Evolutionary conservation across 30 jellyfish, hydroid and myxozoan species (phyloP), one percentile per base, ranked within the genome.

Genomic region (Pelagia noctiluca): DNA sequence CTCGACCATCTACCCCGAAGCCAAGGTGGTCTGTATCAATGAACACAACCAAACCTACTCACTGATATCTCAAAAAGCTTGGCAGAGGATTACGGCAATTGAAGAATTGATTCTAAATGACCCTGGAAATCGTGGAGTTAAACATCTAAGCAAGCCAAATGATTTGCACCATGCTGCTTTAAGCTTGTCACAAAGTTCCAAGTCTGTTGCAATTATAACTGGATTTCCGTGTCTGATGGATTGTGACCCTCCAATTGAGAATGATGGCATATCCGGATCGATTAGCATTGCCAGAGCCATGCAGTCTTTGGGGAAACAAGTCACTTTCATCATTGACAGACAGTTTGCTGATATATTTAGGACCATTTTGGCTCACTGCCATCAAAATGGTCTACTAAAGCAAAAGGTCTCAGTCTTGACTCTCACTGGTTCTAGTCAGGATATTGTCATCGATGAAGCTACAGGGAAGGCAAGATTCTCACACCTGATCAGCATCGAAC

Each of bases 241-340:
- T 31, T 36, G 26, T 12, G 64, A 35, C 2, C 96, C 96, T 25
- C 63, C 85, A 46, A 96, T 86, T 38, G 98, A 92, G 52, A 92
- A 92, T 53, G 98, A 92, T 65, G 98, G 98, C 1, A 68, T 92
- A 1, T 85, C 96, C 1, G 98, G 98, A 0, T 96, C 98, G 21
- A 60, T 92, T 12, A 73, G 75, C 70, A 63, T 92, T 2, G 98
- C 98, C 0, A 88, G 87, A 18, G 95, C 98, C 2, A 60, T 92
- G 73, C 90, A 86, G 61, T 78, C 95, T 10, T 75, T 81, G 25
- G 95, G 92, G 1, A 84, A 47, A 46, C 81, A 78, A 3, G 98
- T 86, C 18, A 92, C 98, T 0, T 65, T 92, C 30, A 35, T 92
- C 35, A 88, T 92, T 74, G 98, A 90, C 50, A 73, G 71, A 71